Evolutionary conservation across 1,140 invertebrate species (phyloP).

Genomic region (Doryteuthis pealeii): DNA sequence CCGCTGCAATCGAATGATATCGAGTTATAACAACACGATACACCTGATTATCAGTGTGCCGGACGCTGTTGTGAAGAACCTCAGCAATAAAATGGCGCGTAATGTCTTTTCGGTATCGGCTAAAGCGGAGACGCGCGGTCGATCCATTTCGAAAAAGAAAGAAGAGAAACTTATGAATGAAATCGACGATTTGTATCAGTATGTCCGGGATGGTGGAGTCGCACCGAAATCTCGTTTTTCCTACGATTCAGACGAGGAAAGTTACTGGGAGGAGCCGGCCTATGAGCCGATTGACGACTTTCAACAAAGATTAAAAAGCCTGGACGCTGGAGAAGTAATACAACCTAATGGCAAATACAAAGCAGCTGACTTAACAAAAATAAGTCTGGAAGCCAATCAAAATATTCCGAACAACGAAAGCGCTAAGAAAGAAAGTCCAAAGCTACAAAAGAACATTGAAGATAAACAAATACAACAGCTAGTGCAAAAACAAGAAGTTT

Average conservation of each 20-base stretch:
- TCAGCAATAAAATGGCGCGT: conserved; percentile 35
- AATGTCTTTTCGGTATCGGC: conserved; percentile 42
- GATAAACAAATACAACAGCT: too few species aligned
- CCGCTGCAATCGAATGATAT: conserved; percentile 75
- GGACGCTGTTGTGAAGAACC: conserved; percentile 44
- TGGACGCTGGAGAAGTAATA: conserved; percentile 39
- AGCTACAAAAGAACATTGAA: too few species aligned
- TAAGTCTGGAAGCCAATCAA: conserved; percentile 16
- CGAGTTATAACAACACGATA: conserved; percentile 82
- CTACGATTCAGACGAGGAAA: conserved; percentile 53
- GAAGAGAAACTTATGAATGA: conserved; percentile 79
- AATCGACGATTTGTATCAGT: conserved; percentile 95
- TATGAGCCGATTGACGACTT: conserved; percentile 53
- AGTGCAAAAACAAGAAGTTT: too few species aligned
- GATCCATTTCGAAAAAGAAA: conserved; percentile 41
- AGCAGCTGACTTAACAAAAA: conserved; percentile 25
- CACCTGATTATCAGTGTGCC: conserved; percentile 61
- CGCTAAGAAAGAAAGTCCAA: too few species aligned
- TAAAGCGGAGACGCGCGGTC: neutral
- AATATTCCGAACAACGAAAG: neutral
- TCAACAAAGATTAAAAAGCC: conserved; percentile 36
- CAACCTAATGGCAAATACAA: conserved; percentile 28
- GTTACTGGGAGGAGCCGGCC: conserved; percentile 55
- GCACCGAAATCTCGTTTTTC: conserved; percentile 65
- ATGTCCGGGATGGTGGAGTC: conserved; percentile 82